Percentiles rank a stretch among this genome's conserved stretches.
Conservation (phyloP, 2,113 vertebrate genomes). For the Lagopus muta region DNA sequence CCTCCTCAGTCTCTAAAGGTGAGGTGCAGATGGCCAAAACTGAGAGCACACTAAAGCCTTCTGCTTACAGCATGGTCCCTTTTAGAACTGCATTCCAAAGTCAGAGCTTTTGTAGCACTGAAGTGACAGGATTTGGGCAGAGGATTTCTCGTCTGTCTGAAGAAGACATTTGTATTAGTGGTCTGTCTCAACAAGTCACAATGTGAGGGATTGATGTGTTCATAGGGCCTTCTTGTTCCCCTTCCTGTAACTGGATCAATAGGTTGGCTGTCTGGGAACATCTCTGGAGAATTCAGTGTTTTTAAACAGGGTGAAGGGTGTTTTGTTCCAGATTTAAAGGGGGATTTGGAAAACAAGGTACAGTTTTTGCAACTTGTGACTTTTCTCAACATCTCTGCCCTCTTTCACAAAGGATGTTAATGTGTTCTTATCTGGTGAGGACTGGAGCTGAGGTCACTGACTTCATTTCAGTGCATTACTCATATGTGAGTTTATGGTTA, state of each 20-base stretch:
- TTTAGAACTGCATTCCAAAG: neutral
- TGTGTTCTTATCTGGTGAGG: fast-evolving
- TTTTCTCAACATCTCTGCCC: fast-evolving
- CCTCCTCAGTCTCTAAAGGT: neutral
- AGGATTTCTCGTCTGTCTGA: neutral
- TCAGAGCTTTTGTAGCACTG: neutral
- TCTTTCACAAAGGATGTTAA: neutral
- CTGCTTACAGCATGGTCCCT: neutral
- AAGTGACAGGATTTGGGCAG: neutral
- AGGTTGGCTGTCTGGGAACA: neutral
- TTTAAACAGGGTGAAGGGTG: neutral
- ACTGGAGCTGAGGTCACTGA: neutral
- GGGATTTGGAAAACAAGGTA: neutral
- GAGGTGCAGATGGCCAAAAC: neutral
- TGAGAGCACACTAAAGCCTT: neutral
- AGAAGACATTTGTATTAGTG: neutral
- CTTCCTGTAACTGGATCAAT: neutral
- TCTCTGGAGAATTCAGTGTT: neutral
- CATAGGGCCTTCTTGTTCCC: fast-evolving
- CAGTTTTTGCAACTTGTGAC: fast-evolving
- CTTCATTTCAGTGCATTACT: neutral
- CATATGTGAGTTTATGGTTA: neutral
- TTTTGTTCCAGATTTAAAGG: neutral
- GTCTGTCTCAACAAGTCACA: neutral
- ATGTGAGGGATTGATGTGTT: neutral